Percentiles rank a stretch among this genome's conserved stretches.
phyloP scores from a whole-genome alignment of 2,113 vertebrate genomes.

The Rhadina sibilatrix region DNA sequence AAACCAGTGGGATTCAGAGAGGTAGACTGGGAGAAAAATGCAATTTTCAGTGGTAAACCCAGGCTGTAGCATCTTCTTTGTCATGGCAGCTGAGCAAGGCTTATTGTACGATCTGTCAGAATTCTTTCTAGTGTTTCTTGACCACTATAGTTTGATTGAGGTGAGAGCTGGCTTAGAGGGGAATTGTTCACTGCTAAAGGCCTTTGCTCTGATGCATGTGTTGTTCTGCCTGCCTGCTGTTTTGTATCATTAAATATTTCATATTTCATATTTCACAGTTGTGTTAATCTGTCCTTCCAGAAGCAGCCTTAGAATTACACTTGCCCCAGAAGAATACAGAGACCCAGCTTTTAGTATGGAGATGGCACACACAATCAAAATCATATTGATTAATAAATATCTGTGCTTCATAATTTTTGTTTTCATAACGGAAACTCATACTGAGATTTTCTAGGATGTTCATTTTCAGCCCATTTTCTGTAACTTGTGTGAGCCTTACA shows the following conservation, averaged over 20 bases:
- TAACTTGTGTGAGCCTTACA: fast-evolving
- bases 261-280: neutral
- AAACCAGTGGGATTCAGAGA: neutral
- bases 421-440: neutral
- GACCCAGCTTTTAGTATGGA: neutral
- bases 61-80: neutral
- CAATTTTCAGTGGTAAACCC: neutral
- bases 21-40: neutral
- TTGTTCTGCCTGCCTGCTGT: neutral
- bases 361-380: neutral
- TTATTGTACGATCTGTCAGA: neutral
- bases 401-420: neutral
- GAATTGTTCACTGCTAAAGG: neutral
- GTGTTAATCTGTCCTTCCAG: neutral
- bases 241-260: neutral
- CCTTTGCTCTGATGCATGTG: neutral
- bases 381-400: neutral
- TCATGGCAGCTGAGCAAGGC: neutral
- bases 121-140: neutral
- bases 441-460: neutral
- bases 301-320: neutral
- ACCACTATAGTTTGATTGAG: neutral
- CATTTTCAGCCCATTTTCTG: neutral
- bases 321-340: neutral
- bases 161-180: neutral